A percentile compares a stretch with the other conserved stretches of the same genome.
phyloP scores from a whole-genome alignment of 1,140 invertebrate genomes.

The Sycophila sp. region DNA sequence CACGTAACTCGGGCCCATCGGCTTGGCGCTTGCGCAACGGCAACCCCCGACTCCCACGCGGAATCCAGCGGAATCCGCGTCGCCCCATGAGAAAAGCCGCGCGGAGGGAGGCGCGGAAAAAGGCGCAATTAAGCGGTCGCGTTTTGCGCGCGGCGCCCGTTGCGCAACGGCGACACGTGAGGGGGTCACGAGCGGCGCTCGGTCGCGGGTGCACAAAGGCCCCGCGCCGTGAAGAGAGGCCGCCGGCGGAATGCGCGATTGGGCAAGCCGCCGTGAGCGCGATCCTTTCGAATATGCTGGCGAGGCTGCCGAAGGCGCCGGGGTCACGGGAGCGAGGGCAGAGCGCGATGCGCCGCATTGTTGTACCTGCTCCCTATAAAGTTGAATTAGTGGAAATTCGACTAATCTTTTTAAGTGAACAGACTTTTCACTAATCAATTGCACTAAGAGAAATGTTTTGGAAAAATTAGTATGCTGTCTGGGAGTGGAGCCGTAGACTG shows the following conservation, averaged over 20 bases:
- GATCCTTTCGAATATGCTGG: no score
- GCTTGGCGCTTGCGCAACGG: neutral
- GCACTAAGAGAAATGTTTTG: no score
- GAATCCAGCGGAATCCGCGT: neutral
- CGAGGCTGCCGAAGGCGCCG: no score
- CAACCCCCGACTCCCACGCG: neutral
- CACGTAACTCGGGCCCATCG: neutral
- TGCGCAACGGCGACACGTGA: constrained; percentile 10
- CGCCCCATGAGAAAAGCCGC: neutral
- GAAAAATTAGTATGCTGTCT: no score
- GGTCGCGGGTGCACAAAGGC: neutral
- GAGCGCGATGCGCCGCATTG: no score
- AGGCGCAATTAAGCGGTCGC: constrained; percentile 36
- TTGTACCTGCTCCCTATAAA: no score
- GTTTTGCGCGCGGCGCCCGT: constrained; percentile 16
- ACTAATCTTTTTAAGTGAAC: no score
- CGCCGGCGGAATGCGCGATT: constrained; percentile 7
- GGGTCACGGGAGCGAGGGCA: no score
- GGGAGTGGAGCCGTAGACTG: no score
- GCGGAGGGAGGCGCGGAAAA: neutral
- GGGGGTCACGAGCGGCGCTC: constrained; percentile 12
- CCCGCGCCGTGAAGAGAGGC: constrained; percentile 28
- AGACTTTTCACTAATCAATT: no score
- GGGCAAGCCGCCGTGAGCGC: no score
- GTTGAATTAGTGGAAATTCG: no score